These are phyloP conservation scores for Drosophila meridionalis DNA, from an alignment of 2,888 invertebrate species.

Conservation along the genomic window DNA sequence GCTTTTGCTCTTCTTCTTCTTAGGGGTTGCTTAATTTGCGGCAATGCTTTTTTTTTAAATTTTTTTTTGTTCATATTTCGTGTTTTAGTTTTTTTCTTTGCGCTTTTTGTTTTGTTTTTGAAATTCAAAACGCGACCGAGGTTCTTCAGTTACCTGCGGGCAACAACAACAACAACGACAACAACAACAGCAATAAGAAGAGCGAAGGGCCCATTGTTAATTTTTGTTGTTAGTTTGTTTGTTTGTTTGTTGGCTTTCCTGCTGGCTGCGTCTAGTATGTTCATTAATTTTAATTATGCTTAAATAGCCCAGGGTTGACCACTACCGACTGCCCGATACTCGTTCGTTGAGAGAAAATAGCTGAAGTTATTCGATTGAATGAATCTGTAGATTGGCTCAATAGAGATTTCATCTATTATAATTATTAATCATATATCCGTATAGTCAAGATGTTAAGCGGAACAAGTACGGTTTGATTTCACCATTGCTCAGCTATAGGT, in stretches of 20 bases:
- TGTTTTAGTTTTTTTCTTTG: conserved; percentile 12
- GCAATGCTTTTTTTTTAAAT: conserved; percentile 23
- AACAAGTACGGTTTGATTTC: too few species aligned
- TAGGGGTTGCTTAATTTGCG: conserved; percentile 34
- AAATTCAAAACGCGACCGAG: conserved; percentile 69
- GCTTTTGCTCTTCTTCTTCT: not conserved
- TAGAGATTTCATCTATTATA: too few species aligned
- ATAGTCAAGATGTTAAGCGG: too few species aligned
- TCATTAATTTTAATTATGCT: conserved; percentile 78
- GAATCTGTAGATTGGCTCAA: not conserved
- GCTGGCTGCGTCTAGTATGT: conserved; percentile 60
- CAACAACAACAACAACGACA: conserved; percentile 29
- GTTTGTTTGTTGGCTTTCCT: conserved; percentile 35
- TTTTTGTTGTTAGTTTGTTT: conserved; percentile 16
- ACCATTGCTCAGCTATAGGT: too few species aligned
- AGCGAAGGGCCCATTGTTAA: conserved; percentile 29
- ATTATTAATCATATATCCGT: too few species aligned
- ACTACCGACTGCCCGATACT: not conserved
- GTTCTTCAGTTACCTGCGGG: conserved; percentile 72
- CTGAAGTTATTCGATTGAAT: not conserved
- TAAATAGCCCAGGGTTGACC: conserved; percentile 45
- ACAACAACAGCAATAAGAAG: conserved; percentile 10
- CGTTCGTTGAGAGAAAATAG: not conserved
- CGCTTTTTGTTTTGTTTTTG: conserved; percentile 19
- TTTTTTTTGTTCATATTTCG: conserved; percentile 1